These are phyloP conservation scores for Danio choprae DNA, from an alignment of 2,797 vertebrate species.

Conservation along the genomic window DNA sequence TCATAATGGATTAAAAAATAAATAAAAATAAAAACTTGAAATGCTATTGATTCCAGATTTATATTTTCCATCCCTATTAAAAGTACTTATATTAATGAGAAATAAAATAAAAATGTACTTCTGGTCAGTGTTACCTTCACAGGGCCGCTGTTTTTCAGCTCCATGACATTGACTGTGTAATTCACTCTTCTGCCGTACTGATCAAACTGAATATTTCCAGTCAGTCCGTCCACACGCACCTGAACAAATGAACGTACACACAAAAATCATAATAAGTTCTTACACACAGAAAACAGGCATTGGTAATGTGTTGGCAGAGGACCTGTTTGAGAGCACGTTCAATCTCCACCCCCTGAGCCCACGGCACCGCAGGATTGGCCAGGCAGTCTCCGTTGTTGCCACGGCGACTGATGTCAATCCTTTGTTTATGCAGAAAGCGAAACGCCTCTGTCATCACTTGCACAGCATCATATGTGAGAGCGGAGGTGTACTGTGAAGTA, in stretches of 20 bases:
- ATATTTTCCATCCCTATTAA: neutral
- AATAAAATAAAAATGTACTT: neutral
- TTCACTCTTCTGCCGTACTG: slow-evolving; percentile 96
- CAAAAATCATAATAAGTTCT: neutral
- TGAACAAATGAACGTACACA: slow-evolving; percentile 60
- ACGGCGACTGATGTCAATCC: slow-evolving; percentile 94
- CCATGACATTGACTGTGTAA: slow-evolving; percentile 96
- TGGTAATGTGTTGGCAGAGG: slow-evolving; percentile 20
- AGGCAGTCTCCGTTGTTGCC: slow-evolving; percentile 96
- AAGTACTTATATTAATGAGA: neutral
- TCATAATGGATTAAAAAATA: neutral
- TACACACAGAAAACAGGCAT: neutral
- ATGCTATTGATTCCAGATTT: neutral
- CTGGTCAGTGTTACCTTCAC: slow-evolving; percentile 83
- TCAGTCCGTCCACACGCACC: slow-evolving; percentile 94
- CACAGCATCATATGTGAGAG: slow-evolving; percentile 94
- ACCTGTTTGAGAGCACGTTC: slow-evolving; percentile 97
- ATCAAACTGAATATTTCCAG: slow-evolving; percentile 97
- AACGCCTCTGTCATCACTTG: slow-evolving; percentile 98
- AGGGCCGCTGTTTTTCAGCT: slow-evolving; percentile 94
- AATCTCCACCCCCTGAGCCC: slow-evolving; percentile 97
- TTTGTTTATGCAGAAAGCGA: slow-evolving; percentile 93
- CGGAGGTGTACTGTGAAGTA: slow-evolving; percentile 89
- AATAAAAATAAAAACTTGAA: too few relatives aligned
- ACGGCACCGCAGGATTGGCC: slow-evolving; percentile 96